Base-by-base conservation (phyloP, 2,797 vertebrate genomes). In the Hippopotamyrus pictus region DNA sequence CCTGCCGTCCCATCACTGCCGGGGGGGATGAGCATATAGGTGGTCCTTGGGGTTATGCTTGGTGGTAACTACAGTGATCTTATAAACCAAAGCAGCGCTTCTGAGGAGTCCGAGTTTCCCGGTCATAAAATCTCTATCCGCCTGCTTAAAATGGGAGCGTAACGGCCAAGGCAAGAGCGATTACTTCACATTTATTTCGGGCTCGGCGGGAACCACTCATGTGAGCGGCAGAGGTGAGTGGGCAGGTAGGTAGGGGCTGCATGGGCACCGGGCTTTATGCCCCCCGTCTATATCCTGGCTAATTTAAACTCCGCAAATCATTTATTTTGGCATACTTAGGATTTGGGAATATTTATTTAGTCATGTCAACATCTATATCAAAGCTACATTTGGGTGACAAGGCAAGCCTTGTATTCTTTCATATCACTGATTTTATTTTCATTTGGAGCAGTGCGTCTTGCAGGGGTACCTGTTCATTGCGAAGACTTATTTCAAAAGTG, bases 181-280 rank as follows among this genome's bases (percentile, higher is more conserved):
- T 96, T 95, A 94, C 95, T 96, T 95, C 94, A 95, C 94, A 94
- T 95, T 95, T 96, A 97, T 96, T 95, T 95, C 93, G 93, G 93
- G 94, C 88, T 92, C 93, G 97, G 96, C 94, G 95, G 94, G 96
- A 95, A 96, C 97, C 97, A 97, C 95, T 94, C 94, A 92, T 89
- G 92, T 92, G 89, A n/a, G 51, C 83, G 29, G 50, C 65, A 44
- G 82, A 91, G 92, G 93, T 93, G 92, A 89, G 69, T 17, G 6
- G 22, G 51, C 51, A 79, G 51, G 83, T 89, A 57, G 22, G 22
- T 44, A 14, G 65, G 57, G 82, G 88, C 57, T 84, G 29, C 19
- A 25, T 50, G 82, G 19, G n/a, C 76, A 82, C 46, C 59, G 59
- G n/a, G 46, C 41, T 65, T 69, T 53, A 22, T 29, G 50, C n/a